A percentile compares a stretch with the other conserved stretches of the same genome.
Conservation (phyloP, 2,888 invertebrate genomes). For the Oscheius onirici region DNA sequence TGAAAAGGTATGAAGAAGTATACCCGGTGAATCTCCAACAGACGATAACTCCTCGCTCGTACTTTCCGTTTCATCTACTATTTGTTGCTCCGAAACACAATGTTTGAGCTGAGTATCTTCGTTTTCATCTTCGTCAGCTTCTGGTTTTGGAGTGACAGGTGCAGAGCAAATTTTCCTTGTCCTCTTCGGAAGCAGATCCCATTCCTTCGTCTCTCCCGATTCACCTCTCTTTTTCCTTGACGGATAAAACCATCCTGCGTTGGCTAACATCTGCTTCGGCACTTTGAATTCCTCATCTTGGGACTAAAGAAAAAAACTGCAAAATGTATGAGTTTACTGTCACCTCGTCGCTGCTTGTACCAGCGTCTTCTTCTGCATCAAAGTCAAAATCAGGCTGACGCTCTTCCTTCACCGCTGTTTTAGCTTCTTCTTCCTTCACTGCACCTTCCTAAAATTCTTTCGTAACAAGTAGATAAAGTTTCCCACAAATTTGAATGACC, state of each 20-base stretch:
- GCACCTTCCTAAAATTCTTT: neutral
- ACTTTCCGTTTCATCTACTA: too few relatives aligned
- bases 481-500: slow-evolving; percentile 24
- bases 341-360: slow-evolving; percentile 3
- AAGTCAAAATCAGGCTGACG: slow-evolving; percentile 5
- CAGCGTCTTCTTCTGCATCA: neutral
- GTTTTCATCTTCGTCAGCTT: too few relatives aligned
- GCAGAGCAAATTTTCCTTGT: neutral
- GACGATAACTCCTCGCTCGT: too few relatives aligned
- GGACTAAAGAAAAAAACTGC: neutral
- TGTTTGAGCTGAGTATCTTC: too few relatives aligned
- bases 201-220: slow-evolving; percentile 6
- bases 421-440: neutral
- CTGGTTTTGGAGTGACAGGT: too few relatives aligned
- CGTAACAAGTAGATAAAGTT: neutral
- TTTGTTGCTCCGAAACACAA: too few relatives aligned
- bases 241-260: slow-evolving; percentile 9
- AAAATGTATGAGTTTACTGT: neutral
- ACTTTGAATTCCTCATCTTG: slow-evolving; percentile 14
- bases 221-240: slow-evolving; percentile 10
- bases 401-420: neutral
- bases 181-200: slow-evolving; percentile 15
- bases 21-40: too few relatives aligned
- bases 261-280: slow-evolving; percentile 18
- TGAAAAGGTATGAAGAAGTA: too few relatives aligned